Evolutionary conservation across 2,113 vertebrate species (phyloP), one percentile per base, ranked within the genome.

Genomic region (Semnornis frantzii): DNA sequence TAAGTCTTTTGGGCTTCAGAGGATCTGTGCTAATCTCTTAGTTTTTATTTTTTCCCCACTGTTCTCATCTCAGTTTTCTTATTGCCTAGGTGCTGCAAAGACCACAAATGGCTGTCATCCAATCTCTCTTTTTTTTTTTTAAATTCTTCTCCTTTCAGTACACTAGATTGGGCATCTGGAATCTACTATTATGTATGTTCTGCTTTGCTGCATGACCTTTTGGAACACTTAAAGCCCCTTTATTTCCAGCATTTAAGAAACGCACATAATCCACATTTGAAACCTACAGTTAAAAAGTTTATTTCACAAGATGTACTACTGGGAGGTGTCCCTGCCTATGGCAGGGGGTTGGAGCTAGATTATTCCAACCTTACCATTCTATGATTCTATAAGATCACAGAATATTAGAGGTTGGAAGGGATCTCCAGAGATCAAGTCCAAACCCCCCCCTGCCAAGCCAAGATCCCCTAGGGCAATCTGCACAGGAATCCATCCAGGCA

Each of bases 51-150:
- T 84, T 52, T n/a, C 50, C 68, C 37, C 33, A 42, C 68, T 63
- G 46, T 37, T 91, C 75, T 60, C 75, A 60, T 95, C 87, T 91
- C 87, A 80, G 68, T 73, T 94, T 91, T 87, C 95, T 82, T 63
- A 91, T 27, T 87, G 82, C 48, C 60, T 64, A 92, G 79, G 82
- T 93, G 87, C 60, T 89, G 34, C 65, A 82, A 92, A 95, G 81
- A 73, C 74, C 71, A 91, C n/a, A 91, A 57, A 80, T 80, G 78
- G 77, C 80, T 89, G 57, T 27, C 85, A 88, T 76, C 66, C 90
- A 90, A 79, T 2, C 16, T 46, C 2, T 6, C 4, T 37, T 55
- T 33, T 33, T 25, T 19, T 2, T 7, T 44, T 39, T 65, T 39
- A 33, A 33, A 18, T 23, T 9, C 31, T 37, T 24, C 9, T 1